phyloP scores from a whole-genome alignment of 2,113 vertebrate genomes.

The Plecotus auritus region DNA sequence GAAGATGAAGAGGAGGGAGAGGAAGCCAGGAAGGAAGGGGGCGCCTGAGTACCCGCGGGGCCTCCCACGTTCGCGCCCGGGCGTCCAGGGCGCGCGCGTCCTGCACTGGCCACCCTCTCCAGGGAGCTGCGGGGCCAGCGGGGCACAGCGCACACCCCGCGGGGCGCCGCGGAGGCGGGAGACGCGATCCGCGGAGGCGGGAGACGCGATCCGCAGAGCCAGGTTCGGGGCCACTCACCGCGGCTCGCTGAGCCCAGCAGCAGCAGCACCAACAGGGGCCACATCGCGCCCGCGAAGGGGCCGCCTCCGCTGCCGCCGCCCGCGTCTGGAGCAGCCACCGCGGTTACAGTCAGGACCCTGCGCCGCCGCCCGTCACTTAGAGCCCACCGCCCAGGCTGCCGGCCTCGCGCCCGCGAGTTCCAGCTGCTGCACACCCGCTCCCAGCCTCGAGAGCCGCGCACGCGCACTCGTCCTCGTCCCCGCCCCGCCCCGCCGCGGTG shows the following conservation, averaged over 20 bases:
- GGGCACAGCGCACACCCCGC: constrained; percentile 14
- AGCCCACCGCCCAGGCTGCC: background rate
- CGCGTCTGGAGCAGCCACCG: constrained; percentile 36
- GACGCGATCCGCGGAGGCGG: background rate
- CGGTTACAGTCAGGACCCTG: background rate
- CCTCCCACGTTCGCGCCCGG: background rate
- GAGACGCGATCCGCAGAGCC: background rate
- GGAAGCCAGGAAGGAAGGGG: background rate
- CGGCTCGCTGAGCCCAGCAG: constrained; percentile 52
- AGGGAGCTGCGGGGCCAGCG: background rate
- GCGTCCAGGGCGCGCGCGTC: background rate
- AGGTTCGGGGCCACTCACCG: constrained; percentile 61
- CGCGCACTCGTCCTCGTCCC: constrained; percentile 14
- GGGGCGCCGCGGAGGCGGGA: background rate
- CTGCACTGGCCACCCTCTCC: background rate
- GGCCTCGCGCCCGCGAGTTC: constrained; percentile 34
- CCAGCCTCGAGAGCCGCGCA: constrained; percentile 13
- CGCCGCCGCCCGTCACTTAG: background rate
- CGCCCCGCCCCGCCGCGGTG: background rate
- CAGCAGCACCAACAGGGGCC: constrained; percentile 57
- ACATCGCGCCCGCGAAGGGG: constrained; percentile 50
- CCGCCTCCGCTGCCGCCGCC: constrained; percentile 6
- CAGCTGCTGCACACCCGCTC: background rate
- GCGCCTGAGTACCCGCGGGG: background rate
- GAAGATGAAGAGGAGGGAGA: background rate